phyloP scores from a whole-genome alignment of 2,113 vertebrate species.

The Pachyramphus minor region DNA sequence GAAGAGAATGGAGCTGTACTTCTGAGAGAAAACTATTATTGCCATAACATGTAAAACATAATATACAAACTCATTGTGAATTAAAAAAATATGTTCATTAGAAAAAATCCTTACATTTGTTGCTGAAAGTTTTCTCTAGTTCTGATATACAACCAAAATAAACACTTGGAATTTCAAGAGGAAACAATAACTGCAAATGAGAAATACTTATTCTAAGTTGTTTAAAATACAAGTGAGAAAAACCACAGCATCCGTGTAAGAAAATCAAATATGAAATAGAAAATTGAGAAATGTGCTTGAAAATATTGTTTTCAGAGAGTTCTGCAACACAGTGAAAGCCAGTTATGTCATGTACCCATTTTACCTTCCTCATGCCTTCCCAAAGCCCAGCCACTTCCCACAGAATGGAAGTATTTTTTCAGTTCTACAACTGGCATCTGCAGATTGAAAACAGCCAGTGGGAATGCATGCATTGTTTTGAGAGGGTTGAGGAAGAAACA shows the following conservation, averaged over 20 bases:
- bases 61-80: background rate
- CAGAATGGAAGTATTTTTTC: background rate
- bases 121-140: background rate
- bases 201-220: background rate
- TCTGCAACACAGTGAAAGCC: background rate
- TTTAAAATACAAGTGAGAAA: background rate
- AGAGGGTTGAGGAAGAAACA: background rate
- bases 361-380: background rate
- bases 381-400: background rate
- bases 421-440: background rate
- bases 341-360: background rate
- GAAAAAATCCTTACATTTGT: background rate
- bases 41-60: background rate
- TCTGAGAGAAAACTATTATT: background rate
- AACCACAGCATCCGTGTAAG: background rate
- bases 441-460: background rate
- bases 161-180: background rate
- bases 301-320: background rate
- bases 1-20: background rate
- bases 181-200: background rate
- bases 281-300: background rate
- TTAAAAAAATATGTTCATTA: background rate
- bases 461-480: background rate
- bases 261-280: background rate
- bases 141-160: background rate